Evolutionary conservation across 2,888 invertebrate genomes (phyloP).

Genomic region (Acrobeloides nanus): DNA sequence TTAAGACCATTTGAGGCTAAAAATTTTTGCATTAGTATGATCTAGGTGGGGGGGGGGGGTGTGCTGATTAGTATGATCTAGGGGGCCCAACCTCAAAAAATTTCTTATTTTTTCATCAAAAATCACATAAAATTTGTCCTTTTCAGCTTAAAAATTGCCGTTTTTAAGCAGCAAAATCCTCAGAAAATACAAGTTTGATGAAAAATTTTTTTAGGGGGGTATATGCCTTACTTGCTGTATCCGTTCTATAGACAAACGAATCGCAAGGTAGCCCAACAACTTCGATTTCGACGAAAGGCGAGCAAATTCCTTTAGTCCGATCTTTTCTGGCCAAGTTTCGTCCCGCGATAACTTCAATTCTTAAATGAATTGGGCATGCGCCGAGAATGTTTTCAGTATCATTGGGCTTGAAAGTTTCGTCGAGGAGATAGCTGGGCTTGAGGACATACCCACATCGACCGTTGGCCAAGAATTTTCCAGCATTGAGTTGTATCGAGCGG

Average conservation of each 20-base stretch:
- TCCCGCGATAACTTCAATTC: conserved; percentile 68
- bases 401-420: conserved; percentile 65
- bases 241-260: conserved; percentile 70
- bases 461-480: conserved; percentile 76
- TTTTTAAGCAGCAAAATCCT: conserved; percentile 1
- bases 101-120: background rate
- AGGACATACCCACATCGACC: conserved; percentile 83
- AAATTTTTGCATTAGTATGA: too few species aligned
- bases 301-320: conserved; percentile 56
- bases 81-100: background rate
- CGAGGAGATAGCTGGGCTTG: conserved; percentile 79
- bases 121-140: background rate
- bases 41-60: background rate
- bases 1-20: conserved; percentile 84
- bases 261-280: conserved; percentile 42
- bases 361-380: conserved; percentile 36
- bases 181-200: too few species aligned
- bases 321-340: conserved; percentile 74
- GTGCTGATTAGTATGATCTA: background rate
- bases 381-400: conserved; percentile 12
- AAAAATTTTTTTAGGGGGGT: too few species aligned
- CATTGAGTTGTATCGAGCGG: conserved; percentile 89
- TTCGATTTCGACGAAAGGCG: conserved; percentile 50
- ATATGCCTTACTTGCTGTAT: conserved; percentile 73
- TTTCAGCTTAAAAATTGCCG: background rate